Conservation (phyloP, 2,113 vertebrate species). For the Atherinomorus stipes region DNA sequence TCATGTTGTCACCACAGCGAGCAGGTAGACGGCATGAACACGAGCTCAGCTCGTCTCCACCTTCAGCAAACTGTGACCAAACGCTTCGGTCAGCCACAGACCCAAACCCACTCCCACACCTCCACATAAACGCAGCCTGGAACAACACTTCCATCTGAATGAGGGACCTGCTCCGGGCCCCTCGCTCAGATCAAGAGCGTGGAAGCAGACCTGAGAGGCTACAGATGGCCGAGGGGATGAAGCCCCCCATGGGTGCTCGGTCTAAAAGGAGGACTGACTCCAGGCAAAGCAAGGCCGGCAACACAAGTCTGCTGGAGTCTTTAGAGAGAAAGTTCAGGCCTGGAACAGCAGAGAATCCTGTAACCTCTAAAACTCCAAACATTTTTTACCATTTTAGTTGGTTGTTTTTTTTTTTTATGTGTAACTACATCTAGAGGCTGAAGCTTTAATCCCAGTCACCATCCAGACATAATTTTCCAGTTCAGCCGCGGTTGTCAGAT, state of each 20-base stretch:
- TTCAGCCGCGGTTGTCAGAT: no score
- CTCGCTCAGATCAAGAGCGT: conserved; percentile 7
- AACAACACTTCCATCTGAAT: conserved; percentile 20
- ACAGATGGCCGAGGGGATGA: conserved; percentile 22
- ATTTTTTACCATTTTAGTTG: no score
- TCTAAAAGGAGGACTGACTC: background rate
- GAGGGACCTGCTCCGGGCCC: background rate
- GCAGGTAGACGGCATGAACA: conserved; percentile 17
- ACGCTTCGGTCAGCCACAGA: background rate
- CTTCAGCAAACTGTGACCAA: conserved; percentile 69
- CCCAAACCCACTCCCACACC: background rate
- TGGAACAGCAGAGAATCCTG: no score
- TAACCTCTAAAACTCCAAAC: no score
- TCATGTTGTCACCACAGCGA: conserved; percentile 6
- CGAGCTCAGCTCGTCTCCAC: conserved; percentile 35
- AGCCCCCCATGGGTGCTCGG: background rate
- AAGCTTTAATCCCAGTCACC: no score
- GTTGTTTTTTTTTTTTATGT: no score
- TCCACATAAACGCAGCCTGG: background rate
- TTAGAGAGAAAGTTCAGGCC: no score
- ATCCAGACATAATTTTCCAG: no score
- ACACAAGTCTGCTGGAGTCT: no score
- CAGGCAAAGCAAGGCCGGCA: no score
- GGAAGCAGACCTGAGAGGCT: background rate
- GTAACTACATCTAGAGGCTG: no score